Evolutionary conservation across 92 coral and sea anemone species (phyloP).

Genomic region (Nematostella vectensis): DNA sequence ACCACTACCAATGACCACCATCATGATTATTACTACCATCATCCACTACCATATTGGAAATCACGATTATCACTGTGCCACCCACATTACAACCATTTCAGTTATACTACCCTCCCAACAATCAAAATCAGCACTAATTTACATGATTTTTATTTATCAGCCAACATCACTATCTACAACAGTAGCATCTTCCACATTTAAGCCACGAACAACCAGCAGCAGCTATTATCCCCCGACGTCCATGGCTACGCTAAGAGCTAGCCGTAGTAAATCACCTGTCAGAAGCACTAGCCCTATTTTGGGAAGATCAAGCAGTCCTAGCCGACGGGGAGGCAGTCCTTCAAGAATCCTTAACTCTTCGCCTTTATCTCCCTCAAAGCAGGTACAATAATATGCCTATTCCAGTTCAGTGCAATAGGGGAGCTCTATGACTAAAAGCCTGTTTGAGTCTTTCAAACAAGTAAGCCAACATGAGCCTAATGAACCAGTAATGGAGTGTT

Average conservation of each 20-base stretch:
- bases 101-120: no score
- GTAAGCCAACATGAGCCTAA: no score
- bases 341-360: constrained; percentile 55
- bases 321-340: constrained; percentile 28
- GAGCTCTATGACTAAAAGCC: no score
- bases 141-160: not conserved
- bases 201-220: constrained; percentile 53
- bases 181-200: constrained; percentile 45
- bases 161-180: constrained; percentile 22
- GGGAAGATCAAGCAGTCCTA: constrained; percentile 49
- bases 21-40: no score
- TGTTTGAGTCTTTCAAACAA: no score
- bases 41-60: no score
- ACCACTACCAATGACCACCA: no score
- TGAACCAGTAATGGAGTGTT: no score
- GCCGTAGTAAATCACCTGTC: constrained; percentile 70
- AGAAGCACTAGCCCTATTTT: constrained; percentile 65
- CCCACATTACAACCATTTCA: no score
- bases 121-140: not conserved
- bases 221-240: constrained; percentile 41
- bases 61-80: no score
- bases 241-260: constrained; percentile 32
- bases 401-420: not conserved
- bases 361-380: constrained; percentile 69
- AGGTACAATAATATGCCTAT: constrained; percentile 30